phyloP scores from a whole-genome alignment of 2,113 vertebrate species.

The Poeciliopsis occidentalis region DNA sequence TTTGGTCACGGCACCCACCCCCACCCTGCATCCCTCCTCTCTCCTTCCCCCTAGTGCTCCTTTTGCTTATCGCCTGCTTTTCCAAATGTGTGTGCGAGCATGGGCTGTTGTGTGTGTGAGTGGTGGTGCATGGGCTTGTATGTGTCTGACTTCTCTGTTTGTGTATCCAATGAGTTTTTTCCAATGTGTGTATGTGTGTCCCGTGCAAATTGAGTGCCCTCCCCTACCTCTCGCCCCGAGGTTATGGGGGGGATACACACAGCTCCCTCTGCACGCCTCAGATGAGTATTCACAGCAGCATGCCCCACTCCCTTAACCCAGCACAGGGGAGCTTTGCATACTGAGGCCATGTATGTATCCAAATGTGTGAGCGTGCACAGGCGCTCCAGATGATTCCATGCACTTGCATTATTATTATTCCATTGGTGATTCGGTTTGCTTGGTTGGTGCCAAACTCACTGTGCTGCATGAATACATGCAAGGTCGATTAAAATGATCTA shows the following conservation, averaged over 20 bases:
- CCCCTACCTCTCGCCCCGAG: constrained; percentile 69
- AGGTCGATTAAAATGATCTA: constrained; percentile 39
- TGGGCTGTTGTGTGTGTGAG: constrained; percentile 47
- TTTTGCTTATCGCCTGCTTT: constrained; percentile 71
- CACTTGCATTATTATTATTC: constrained; percentile 69
- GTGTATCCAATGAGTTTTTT: constrained; percentile 45
- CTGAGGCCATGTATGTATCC: constrained; percentile 59
- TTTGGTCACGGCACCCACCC: constrained; percentile 76
- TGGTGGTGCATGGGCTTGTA: constrained; percentile 46
- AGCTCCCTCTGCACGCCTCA: constrained; percentile 72
- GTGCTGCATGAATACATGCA: constrained; percentile 47
- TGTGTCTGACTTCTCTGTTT: constrained; percentile 47
- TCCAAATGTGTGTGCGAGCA: constrained; percentile 48
- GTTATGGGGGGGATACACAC: constrained; percentile 72
- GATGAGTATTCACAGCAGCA: constrained; percentile 80
- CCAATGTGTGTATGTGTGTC: constrained; percentile 69
- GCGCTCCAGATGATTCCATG: constrained; percentile 64
- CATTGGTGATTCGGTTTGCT: constrained; percentile 57
- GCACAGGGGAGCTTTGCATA: constrained; percentile 77
- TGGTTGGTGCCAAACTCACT: constrained; percentile 47
- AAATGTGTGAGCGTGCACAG: constrained; percentile 34
- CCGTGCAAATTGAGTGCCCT: constrained; percentile 65
- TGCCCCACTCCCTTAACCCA: constrained; percentile 71
- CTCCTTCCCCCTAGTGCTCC: constrained; percentile 58
- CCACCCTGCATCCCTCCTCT: not conserved